Evolutionary conservation across 2,888 invertebrate genomes (phyloP), one percentile per base, ranked within the genome.

Genomic region (Strigamia maritima): DNA sequence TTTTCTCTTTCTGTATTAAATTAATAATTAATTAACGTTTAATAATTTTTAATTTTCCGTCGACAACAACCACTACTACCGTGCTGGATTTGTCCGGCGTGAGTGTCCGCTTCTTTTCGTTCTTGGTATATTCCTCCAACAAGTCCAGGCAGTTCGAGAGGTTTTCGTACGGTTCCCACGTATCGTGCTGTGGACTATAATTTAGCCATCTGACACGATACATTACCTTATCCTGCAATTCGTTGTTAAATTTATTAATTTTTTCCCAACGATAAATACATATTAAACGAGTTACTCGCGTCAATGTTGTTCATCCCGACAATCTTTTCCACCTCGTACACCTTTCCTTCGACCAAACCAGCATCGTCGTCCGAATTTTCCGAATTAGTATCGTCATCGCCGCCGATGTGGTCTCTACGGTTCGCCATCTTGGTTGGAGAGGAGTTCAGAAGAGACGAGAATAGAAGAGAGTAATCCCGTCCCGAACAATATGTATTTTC

Each of bases 141-240:
- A 86, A 83, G 79, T 86, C 85, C 80, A 83, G 82, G 79, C 86
- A 86, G n/a, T 83, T 83, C 8, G 82, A 81, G 26, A 86, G 83
- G 80, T 86, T 86, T 76, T 85, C 84, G 74, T 82, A 81, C 0
- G 86, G 86, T 80, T 86, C 86, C 85, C 85, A 85, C 10, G 86
- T 86, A 80, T 86, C 86, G 78, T 84, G 83, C 28, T 83, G 82
- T 10, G 84, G 81, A 8, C 84, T 83, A 81, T 85, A 86, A 4
- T 85, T 85, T 44, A 83, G 83, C 86, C 86, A 86, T 70, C 86
- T 82, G 4, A 86, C 85, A 77, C 84, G 84, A 82, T 85, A 86
- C 70, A 83, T 79, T 19, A 81, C 81, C 76, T 83, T 82, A 6
- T 84, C 84, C 85, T 85, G 80, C 0, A 80, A 75, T 26, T 16